These are phyloP conservation scores for Hylaea fasciaria DNA, from an alignment of 2,888 invertebrate species.

Conservation along the genomic window DNA sequence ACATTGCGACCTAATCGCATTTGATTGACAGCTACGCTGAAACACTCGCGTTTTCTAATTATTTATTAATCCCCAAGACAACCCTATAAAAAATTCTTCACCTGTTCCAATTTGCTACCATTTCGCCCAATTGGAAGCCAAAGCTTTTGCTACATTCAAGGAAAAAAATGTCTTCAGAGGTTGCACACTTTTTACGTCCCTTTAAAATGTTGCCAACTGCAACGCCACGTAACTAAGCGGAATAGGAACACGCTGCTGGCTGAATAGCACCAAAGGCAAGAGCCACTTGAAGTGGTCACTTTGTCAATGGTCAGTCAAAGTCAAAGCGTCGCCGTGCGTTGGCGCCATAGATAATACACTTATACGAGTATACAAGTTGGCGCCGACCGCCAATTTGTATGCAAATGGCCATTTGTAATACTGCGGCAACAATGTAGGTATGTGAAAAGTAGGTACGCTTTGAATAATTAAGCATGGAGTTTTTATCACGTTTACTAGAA, in stretches of 20 bases:
- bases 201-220: not conserved
- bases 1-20: not conserved
- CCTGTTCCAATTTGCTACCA: too few relatives aligned
- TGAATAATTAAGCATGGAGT: not conserved
- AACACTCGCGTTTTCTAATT: not conserved
- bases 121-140: too few relatives aligned
- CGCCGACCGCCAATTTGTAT: slow-evolving; percentile 18
- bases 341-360: too few relatives aligned
- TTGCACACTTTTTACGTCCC: not conserved
- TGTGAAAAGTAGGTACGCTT: not conserved
- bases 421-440: slow-evolving; percentile 2
- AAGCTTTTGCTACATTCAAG: too few relatives aligned
- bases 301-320: slow-evolving; percentile 16
- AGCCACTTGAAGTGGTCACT: too few relatives aligned
- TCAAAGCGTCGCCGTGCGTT: too few relatives aligned
- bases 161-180: not conserved
- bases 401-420: slow-evolving; percentile 17
- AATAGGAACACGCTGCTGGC: not conserved
- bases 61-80: not conserved
- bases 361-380: too few relatives aligned
- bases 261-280: not conserved
- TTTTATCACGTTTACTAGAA: too few relatives aligned
- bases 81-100: too few relatives aligned
- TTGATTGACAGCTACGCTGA: not conserved
- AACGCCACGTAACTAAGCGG: not conserved